Percentiles rank a stretch among this genome's conserved stretches.
phyloP scores from a whole-genome alignment of 35 echinoderm and acorn worm genomes.

The Apostichopus californicus region DNA sequence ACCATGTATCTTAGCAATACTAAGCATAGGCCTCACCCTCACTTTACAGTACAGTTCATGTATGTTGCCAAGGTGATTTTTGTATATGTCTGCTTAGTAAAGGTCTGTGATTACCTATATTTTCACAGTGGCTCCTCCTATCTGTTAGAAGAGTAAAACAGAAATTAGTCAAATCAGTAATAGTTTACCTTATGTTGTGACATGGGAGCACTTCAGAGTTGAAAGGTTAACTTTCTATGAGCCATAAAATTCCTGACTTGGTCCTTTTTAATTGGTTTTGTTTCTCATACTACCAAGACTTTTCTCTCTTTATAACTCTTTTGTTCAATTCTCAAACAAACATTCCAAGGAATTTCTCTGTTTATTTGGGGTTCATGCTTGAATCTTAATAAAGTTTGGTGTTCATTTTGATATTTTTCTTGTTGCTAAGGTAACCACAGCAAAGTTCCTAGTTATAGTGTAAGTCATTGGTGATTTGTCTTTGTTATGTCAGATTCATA shows the following conservation, averaged over 20 bases:
- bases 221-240: slow-evolving; percentile 47
- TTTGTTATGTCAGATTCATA: no score
- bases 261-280: slow-evolving; percentile 39
- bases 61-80: slow-evolving; percentile 23
- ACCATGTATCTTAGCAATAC: no score
- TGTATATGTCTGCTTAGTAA: background rate
- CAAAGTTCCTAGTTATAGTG: background rate
- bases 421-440: slow-evolving; percentile 13
- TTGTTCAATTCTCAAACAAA: background rate
- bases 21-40: no score
- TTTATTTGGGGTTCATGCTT: slow-evolving; percentile 38
- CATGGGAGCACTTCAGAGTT: slow-evolving; percentile 36
- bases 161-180: background rate
- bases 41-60: background rate
- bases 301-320: background rate
- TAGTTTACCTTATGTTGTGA: slow-evolving; percentile 21
- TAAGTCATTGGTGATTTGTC: no score
- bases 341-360: slow-evolving; percentile 38
- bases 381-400: slow-evolving; percentile 31
- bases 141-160: background rate
- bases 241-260: slow-evolving; percentile 31
- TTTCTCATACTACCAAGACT: background rate
- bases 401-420: slow-evolving; percentile 17
- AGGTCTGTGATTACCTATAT: background rate
- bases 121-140: slow-evolving; percentile 2